Evolutionary conservation across 2,113 vertebrate species (phyloP).

Genomic region (Hepsetus odoe): DNA sequence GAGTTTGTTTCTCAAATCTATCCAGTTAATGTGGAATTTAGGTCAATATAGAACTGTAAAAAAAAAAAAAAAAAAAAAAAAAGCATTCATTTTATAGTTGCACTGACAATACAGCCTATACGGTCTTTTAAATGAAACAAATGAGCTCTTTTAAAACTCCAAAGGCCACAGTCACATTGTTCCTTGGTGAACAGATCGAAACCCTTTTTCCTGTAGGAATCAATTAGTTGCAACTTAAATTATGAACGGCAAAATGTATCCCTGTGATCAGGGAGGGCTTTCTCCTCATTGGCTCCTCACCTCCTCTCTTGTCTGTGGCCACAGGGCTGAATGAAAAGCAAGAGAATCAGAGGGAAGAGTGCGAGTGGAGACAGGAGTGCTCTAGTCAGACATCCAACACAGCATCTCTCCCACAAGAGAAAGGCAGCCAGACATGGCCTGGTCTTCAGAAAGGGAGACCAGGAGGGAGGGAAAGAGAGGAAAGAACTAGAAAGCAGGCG

Average conservation of each 20-base stretch:
- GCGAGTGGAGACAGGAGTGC: neutral
- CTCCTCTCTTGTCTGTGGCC: neutral
- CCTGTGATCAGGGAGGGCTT: neutral
- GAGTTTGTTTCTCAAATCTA: too few relatives aligned
- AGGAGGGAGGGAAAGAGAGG: neutral
- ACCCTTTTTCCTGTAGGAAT: too few relatives aligned
- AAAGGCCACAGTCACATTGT: too few relatives aligned
- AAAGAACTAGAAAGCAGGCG: neutral
- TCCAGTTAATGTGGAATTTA: too few relatives aligned
- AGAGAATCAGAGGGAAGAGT: neutral
- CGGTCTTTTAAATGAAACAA: too few relatives aligned
- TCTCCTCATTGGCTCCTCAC: neutral
- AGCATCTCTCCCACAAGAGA: neutral
- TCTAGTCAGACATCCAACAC: conserved; percentile 19
- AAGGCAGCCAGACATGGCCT: neutral
- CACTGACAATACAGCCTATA: too few relatives aligned
- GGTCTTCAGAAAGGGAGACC: neutral
- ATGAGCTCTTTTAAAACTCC: too few relatives aligned
- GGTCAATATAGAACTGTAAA: too few relatives aligned
- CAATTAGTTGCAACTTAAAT: too few relatives aligned
- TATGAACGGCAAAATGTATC: neutral
- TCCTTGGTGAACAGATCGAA: too few relatives aligned
- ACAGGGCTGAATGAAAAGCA: neutral
- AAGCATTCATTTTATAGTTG: too few relatives aligned
- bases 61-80: too few relatives aligned